Evolutionary conservation across 2,888 invertebrate species (phyloP).

Genomic region (Hyalella azteca): DNA sequence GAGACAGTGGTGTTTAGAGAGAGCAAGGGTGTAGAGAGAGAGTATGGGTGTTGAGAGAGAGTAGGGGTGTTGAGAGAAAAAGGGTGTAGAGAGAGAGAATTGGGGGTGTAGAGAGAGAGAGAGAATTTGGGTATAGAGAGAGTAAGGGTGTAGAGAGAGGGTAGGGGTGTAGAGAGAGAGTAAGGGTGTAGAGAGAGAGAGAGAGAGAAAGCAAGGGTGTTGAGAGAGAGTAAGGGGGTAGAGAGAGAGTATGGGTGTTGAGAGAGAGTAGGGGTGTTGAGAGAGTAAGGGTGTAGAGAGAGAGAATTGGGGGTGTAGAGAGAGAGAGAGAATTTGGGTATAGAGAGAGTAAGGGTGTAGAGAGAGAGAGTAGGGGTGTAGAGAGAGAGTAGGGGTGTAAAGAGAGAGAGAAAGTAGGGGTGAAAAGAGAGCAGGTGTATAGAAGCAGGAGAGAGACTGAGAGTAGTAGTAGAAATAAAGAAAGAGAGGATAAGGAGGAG

Average conservation of each 20-base stretch:
- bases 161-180: neutral
- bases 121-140: neutral
- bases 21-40: neutral
- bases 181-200: too few species aligned
- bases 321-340: too few species aligned
- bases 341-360: too few species aligned
- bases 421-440: neutral
- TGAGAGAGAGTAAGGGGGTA: neutral
- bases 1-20: neutral
- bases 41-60: too few species aligned
- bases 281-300: too few species aligned
- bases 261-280: too few species aligned
- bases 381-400: too few species aligned
- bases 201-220: too few species aligned
- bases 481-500: neutral
- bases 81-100: neutral
- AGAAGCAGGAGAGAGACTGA: too few species aligned
- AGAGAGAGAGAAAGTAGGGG: neutral
- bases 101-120: neutral
- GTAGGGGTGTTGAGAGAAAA: neutral
- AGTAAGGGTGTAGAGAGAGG: neutral
- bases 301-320: too few species aligned
- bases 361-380: too few species aligned
- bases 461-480: too few species aligned
- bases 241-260: neutral